Evolutionary conservation across 2,888 invertebrate genomes (phyloP), one percentile per base, ranked within the genome.

Genomic region (Acrocera orbiculus): DNA sequence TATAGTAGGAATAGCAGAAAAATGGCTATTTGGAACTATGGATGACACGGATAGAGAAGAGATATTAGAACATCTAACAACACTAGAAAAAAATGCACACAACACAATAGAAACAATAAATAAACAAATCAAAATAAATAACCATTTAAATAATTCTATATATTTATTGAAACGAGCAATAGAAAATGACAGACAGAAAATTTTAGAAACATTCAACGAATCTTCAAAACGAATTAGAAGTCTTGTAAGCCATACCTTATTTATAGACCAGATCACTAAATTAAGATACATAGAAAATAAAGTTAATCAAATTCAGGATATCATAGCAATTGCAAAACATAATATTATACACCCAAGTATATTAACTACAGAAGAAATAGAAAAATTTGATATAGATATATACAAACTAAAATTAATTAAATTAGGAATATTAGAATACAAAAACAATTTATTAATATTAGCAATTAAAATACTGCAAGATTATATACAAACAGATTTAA

Each of bases 291-390:
- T 25, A 31, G 39, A 39, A 14, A 39, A 39, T 32, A 36, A 40
- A 40, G 17, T 40, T n/a, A 38, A 36, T 17, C 37, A 40, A 36
- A 36, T 36, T 19, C 38, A 39, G 28, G 36, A 36, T 33, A 34
- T 36, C 28, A 36, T 34, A 13, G 35, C 30, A 30, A 35, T 33
- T 9, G 38, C 36, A 11, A 40, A 40, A 36, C 24, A 38, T 25
- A 37, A 34, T 10, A 40, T 30, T n/a, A n/a, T n/a, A n/a, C n/a
- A n/a, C n/a, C 40, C 40, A 29, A 35, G 37, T 25, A 39, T 36
- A 26, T 17, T 38, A 17, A 40, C 38, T 30, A 16, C 25, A 27
- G 20, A 36, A 32, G 38, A 36, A 40, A 34, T 36, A 26, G 30
- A 37, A 13, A 28, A 19, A n/a, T n/a, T n/a, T n/a, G n/a, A n/a